Evolutionary conservation across 2,113 vertebrate species (phyloP).

Genomic region (Clarias magur): DNA sequence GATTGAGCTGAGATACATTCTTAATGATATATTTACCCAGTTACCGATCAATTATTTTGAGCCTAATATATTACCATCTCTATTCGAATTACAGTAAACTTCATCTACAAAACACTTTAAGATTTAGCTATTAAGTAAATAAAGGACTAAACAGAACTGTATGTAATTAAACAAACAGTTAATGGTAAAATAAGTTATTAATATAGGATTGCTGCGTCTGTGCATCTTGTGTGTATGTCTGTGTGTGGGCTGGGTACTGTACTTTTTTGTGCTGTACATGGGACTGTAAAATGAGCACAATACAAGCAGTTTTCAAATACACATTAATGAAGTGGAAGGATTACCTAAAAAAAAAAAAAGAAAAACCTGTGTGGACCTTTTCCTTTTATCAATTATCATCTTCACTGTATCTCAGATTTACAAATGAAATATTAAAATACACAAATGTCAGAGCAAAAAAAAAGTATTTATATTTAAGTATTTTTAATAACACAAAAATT

Average conservation of each 20-base stretch:
- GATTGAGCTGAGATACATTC: background rate
- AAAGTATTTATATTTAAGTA: too few species aligned
- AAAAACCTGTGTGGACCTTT: background rate
- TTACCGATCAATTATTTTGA: background rate
- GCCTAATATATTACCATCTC: constrained; percentile 10
- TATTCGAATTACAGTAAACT: background rate
- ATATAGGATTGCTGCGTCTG: background rate
- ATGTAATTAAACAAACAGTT: constrained; percentile 34
- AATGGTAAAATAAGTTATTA: constrained; percentile 33
- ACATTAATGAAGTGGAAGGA: background rate
- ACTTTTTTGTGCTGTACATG: too few species aligned
- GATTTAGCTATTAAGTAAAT: constrained; percentile 11
- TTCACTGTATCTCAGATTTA: background rate
- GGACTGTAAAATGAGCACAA: background rate
- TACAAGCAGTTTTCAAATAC: background rate
- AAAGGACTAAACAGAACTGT: constrained; percentile 11
- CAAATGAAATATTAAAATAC: background rate
- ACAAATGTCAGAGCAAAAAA: background rate
- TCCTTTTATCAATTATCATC: background rate
- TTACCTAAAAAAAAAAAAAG: background rate
- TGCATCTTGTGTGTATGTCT: background rate
- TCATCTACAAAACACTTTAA: background rate
- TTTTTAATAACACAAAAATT: background rate
- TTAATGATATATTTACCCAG: background rate
- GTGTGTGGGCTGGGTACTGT: background rate